Conservation (phyloP, 2,113 vertebrate species). For the Tursiops truncatus region DNA sequence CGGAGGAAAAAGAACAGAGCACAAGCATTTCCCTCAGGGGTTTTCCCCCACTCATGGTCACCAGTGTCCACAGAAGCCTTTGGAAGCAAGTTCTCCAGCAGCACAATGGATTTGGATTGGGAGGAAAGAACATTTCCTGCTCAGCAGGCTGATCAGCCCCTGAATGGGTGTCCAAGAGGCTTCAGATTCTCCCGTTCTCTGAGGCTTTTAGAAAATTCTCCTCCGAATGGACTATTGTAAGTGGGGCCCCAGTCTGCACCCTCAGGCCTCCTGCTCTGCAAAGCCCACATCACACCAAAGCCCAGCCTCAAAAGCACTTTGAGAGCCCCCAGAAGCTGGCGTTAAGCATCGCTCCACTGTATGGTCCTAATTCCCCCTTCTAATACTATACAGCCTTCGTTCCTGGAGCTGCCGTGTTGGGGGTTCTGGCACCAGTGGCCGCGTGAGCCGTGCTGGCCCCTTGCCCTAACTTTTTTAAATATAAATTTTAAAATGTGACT, state of each 20-base stretch:
- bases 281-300: background rate
- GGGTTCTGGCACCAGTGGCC: constrained; percentile 51
- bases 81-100: background rate
- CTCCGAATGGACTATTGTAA: background rate
- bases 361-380: constrained; percentile 36
- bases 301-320: background rate
- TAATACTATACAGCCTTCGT: constrained; percentile 12
- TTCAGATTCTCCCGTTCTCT: background rate
- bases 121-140: background rate
- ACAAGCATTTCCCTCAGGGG: background rate
- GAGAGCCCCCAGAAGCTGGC: background rate
- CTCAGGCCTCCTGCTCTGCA: background rate
- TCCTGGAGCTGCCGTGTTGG: constrained; percentile 36
- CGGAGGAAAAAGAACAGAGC: background rate
- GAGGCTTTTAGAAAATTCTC: background rate
- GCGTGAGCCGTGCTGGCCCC: constrained; percentile 38
- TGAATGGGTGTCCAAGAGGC: background rate
- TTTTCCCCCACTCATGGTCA: background rate
- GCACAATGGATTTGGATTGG: background rate
- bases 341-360: rapidly evolving
- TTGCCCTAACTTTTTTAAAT: constrained; percentile 67
- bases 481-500: constrained; percentile 73
- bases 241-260: background rate
- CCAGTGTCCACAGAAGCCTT: background rate
- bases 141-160: background rate